phyloP scores from a whole-genome alignment of 2,797 vertebrate species.

The Ctenosaura bakeri region DNA sequence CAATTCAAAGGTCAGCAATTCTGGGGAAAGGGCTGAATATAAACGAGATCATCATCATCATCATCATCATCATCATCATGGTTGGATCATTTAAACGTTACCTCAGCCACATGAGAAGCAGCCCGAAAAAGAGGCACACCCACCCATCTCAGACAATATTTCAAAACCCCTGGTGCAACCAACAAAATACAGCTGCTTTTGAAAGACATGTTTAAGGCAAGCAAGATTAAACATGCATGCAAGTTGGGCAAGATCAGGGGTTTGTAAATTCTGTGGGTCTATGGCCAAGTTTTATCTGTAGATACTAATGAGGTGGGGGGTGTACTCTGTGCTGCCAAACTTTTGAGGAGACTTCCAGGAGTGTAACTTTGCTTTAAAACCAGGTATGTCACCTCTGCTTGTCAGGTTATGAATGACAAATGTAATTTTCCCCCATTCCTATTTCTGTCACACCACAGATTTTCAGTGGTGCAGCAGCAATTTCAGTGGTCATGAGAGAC shows the following conservation, averaged over 20 bases:
- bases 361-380: background rate
- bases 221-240: background rate
- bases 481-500: too few relatives aligned
- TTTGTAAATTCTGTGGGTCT: background rate
- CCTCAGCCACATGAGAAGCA: background rate
- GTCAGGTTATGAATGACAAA: background rate
- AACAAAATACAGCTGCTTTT: background rate
- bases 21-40: too few relatives aligned
- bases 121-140: background rate
- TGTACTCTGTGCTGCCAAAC: background rate
- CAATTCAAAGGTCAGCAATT: too few relatives aligned
- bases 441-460: too few relatives aligned
- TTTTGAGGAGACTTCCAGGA: background rate
- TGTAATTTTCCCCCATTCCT: background rate
- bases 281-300: background rate
- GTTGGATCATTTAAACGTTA: background rate
- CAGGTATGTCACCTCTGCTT: background rate
- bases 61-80: too few relatives aligned
- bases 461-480: too few relatives aligned
- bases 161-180: background rate
- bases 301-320: background rate
- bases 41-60: too few relatives aligned
- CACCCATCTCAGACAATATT: too few relatives aligned
- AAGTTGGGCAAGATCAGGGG: background rate
- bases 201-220: background rate